Conservation (phyloP, 2,113 vertebrate species). For the Anthoscopus minutus region DNA sequence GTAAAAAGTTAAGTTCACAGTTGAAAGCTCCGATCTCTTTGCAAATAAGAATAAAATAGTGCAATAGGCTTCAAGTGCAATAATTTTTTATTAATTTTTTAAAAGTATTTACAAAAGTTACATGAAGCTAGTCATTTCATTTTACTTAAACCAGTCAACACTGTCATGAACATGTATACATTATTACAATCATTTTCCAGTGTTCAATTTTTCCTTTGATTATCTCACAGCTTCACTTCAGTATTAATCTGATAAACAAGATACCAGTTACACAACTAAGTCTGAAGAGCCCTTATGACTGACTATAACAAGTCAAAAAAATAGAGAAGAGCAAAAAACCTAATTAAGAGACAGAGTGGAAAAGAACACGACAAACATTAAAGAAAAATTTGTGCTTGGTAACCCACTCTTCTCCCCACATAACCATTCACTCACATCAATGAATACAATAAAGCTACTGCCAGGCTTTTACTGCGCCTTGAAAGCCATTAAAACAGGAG, state of each 20-base stretch:
- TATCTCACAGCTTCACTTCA: background rate
- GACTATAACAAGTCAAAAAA: background rate
- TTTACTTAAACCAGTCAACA: background rate
- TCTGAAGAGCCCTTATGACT: background rate
- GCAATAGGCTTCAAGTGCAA: background rate
- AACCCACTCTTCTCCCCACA: background rate
- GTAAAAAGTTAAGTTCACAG: background rate
- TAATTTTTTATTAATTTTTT: background rate
- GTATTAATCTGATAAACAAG: background rate
- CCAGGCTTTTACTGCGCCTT: background rate
- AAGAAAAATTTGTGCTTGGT: background rate
- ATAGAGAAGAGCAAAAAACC: background rate
- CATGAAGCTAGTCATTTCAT: background rate
- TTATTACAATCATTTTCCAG: background rate
- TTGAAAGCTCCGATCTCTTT: background rate
- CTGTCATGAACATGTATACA: background rate
- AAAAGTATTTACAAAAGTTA: background rate
- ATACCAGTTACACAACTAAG: background rate
- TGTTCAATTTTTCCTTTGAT: background rate
- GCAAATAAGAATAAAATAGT: background rate
- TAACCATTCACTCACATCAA: background rate
- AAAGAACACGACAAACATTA: background rate
- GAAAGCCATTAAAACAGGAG: background rate
- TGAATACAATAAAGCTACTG: background rate
- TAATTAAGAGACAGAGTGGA: background rate